Evolutionary conservation across 1,140 invertebrate genomes (phyloP).

Genomic region (Neodiprion pinetum): DNA sequence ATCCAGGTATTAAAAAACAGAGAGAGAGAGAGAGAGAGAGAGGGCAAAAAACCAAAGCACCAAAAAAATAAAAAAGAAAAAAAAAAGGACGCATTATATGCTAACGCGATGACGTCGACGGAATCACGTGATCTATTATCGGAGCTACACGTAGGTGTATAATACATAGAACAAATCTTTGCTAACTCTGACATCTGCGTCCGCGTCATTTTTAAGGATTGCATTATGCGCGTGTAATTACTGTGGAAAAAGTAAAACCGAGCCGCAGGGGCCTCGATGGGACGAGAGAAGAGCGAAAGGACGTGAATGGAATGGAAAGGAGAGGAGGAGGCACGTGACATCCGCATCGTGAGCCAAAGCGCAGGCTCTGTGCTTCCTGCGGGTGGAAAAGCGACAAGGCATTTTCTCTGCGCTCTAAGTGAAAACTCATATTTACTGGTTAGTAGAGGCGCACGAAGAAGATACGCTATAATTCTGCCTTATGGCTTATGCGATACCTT

Average conservation of each 20-base stretch:
- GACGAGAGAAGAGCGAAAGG: not conserved
- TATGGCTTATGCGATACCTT: constrained; percentile 32
- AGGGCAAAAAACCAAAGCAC: constrained; percentile 12
- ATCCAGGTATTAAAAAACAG: constrained; percentile 17
- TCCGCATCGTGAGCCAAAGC: not conserved
- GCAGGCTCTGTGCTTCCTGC: not conserved
- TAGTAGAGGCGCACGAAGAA: constrained; percentile 40
- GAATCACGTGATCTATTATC: no score
- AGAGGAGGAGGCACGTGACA: not conserved
- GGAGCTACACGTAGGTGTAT: no score
- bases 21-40: constrained; percentile 6
- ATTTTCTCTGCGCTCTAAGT: constrained; percentile 26
- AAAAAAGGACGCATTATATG: not conserved
- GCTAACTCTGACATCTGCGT: no score
- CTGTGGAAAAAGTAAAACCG: no score
- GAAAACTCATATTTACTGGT: constrained; percentile 47
- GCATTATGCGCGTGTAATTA: no score
- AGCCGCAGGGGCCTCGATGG: constrained; percentile 35
- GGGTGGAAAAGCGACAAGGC: constrained; percentile 11
- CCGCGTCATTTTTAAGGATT: no score
- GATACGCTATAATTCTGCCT: constrained; percentile 41
- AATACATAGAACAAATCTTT: no score
- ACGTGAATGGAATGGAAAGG: constrained; percentile 8
- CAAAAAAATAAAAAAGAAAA: not conserved
- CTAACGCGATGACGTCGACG: no score